Conservation (phyloP, 2,888 invertebrate species). For the Lymantria monacha region DNA sequence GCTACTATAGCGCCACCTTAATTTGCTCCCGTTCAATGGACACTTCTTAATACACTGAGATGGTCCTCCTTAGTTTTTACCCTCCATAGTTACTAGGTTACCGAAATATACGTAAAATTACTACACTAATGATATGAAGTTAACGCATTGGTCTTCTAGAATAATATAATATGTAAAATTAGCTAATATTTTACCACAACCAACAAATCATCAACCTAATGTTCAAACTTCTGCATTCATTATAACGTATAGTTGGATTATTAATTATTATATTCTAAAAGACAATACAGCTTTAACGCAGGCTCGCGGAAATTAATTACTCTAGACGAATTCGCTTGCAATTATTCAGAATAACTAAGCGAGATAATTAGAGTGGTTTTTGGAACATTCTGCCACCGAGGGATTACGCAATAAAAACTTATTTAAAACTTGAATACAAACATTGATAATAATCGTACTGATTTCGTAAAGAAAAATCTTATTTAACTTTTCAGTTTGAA, state of each 20-base stretch:
- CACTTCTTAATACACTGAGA: no score
- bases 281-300: background rate
- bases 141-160: no score
- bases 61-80: no score
- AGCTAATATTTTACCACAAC: no score
- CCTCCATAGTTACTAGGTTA: no score
- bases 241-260: background rate
- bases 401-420: conserved; percentile 7
- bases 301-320: background rate
- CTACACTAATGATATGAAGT: no score
- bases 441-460: conserved; percentile 2
- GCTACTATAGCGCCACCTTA: no score
- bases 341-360: conserved; percentile 4
- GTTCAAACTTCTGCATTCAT: no score
- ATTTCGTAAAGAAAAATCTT: background rate
- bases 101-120: no score
- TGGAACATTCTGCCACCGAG: background rate
- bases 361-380: conserved; percentile 2
- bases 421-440: conserved; percentile 3
- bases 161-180: no score
- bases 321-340: background rate
- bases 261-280: background rate
- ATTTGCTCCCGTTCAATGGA: no score
- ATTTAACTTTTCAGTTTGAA: conserved; percentile 1
- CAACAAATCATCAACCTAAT: no score